Evolutionary conservation across 2,113 vertebrate species (phyloP).

Genomic region (Bos javanicus): DNA sequence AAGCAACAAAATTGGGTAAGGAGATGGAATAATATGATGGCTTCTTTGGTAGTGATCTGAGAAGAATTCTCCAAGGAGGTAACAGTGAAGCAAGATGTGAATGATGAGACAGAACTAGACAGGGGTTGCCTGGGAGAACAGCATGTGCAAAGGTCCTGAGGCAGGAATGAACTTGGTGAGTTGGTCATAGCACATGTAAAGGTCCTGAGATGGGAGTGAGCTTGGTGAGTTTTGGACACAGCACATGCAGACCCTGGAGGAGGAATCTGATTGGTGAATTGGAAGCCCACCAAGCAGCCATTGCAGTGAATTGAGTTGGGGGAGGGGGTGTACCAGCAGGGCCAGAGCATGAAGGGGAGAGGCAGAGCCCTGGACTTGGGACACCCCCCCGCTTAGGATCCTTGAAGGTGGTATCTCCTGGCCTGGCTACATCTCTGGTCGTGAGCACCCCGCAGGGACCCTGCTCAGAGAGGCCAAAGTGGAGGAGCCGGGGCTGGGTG

Average conservation of each 20-base stretch:
- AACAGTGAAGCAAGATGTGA: neutral
- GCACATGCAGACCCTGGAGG: neutral
- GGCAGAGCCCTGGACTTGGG: neutral
- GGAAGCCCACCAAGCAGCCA: neutral
- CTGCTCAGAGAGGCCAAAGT: neutral
- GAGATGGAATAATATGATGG: neutral
- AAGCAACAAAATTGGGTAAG: neutral
- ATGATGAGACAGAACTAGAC: neutral
- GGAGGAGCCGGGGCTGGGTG: neutral
- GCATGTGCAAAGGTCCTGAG: neutral
- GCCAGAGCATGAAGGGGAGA: neutral
- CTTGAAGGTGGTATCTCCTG: neutral
- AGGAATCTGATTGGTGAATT: neutral
- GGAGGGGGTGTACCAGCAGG: neutral
- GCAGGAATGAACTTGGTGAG: neutral
- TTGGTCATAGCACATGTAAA: neutral
- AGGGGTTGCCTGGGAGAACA: neutral
- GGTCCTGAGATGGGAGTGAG: neutral
- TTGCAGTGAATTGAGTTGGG: neutral
- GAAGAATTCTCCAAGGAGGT: neutral
- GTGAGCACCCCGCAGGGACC: accelerated
- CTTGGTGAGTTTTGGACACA: neutral
- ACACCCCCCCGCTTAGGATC: neutral
- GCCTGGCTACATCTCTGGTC: neutral
- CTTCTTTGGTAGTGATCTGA: neutral